Conservation (phyloP, 2,797 vertebrate genomes). For the Poecilia picta region DNA sequence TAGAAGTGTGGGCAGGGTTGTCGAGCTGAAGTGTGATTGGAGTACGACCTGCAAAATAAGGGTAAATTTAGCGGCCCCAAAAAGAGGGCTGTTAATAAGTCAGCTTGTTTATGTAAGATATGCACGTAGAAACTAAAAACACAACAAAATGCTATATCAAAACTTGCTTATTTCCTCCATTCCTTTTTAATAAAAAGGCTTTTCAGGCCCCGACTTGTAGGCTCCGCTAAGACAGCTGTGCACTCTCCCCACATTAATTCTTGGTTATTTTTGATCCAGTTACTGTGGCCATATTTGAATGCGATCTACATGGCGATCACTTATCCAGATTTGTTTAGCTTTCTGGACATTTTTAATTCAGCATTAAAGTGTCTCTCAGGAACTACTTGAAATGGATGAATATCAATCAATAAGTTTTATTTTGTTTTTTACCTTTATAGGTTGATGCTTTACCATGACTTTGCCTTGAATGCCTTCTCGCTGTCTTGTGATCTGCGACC, state of each 20-base stretch:
- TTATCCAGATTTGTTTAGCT: neutral
- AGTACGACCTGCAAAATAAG: constrained; percentile 19
- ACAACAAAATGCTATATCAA: constrained; percentile 5
- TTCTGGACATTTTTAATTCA: neutral
- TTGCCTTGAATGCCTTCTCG: neutral
- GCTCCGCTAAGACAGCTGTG: neutral
- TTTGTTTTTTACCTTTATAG: neutral
- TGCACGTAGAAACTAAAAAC: constrained; percentile 11
- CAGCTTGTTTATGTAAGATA: constrained; percentile 24
- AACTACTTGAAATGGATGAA: neutral
- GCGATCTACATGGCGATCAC: neutral
- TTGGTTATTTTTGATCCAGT: neutral
- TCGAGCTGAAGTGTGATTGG: constrained; percentile 9
- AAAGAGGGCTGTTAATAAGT: constrained; percentile 24
- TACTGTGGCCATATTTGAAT: neutral
- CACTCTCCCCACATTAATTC: neutral
- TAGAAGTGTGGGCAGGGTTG: constrained; percentile 4
- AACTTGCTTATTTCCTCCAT: neutral
- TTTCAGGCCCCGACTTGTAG: neutral
- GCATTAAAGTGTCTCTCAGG: no score
- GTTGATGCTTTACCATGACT: neutral
- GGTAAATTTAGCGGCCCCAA: constrained; percentile 27
- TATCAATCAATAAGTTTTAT: neutral
- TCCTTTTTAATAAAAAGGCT: neutral
- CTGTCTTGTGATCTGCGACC: neutral